Evolutionary conservation across 92 coral and sea anemone genomes (phyloP), one percentile per base, ranked within the genome.

Genomic region (Plumapathes pennacea): DNA sequence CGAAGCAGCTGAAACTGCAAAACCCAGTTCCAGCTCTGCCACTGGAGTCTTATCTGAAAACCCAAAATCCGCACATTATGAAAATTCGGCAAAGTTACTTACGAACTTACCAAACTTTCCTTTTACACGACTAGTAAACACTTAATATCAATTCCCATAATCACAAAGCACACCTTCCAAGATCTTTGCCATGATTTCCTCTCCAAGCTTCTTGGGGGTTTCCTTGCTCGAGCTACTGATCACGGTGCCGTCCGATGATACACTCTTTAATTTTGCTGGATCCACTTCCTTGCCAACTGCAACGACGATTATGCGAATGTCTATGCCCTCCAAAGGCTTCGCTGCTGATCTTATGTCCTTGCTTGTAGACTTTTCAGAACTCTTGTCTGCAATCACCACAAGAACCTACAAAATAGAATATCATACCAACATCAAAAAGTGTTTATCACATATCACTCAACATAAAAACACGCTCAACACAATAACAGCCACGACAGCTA

Each of bases 1-100:
- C 14, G 86, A 80, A 25, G 49, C 81, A 14, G 86, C 95, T 23
- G 72, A 72, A 32, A 86, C 72, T 23, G 88, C 88, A 47, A 86
- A 63, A 46, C 45, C 54, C 30, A 86, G 72, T 50, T 86, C 95
- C 14, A 86, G 77, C 26, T 76, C 85, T n/a, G n/a, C n/a, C n/a
- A n/a, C n/a, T n/a, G n/a, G n/a, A n/a, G n/a, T n/a, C n/a, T n/a
- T n/a, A n/a, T n/a, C n/a, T n/a, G n/a, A n/a, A n/a, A n/a, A n/a
- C n/a, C n/a, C n/a, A n/a, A n/a, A n/a, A n/a, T n/a, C n/a, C n/a
- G n/a, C n/a, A n/a, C n/a, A n/a, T n/a, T n/a, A n/a, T n/a, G n/a
- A n/a, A n/a, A n/a, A n/a, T n/a, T n/a, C n/a, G n/a, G n/a, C n/a
- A n/a, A n/a, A n/a, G n/a, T n/a, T n/a, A n/a, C n/a, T n/a, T n/a